These are phyloP conservation scores for Gallinago stenura DNA, from an alignment of 2,797 vertebrate species.

Conservation along the genomic window DNA sequence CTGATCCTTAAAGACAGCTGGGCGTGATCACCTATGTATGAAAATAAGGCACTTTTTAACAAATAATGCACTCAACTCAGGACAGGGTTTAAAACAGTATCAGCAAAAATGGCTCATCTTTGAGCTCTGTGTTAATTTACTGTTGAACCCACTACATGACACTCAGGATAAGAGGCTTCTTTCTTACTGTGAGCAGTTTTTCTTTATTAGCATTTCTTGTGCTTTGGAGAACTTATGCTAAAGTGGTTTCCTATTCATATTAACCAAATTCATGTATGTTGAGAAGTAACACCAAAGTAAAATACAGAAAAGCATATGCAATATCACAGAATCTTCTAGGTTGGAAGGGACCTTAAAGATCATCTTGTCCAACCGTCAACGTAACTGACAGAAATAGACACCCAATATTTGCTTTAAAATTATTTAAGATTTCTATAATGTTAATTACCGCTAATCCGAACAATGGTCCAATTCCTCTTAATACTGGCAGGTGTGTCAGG, in stretches of 20 bases:
- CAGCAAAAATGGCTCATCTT: neutral
- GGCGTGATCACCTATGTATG: slow-evolving; percentile 87
- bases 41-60: neutral
- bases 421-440: neutral
- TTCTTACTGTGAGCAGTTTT: neutral
- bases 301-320: neutral
- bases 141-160: neutral
- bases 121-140: neutral
- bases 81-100: neutral
- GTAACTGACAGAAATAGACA: too few relatives aligned
- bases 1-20: slow-evolving; percentile 90
- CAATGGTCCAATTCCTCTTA: slow-evolving; percentile 94
- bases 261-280: neutral
- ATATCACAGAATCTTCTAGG: too few relatives aligned
- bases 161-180: neutral
- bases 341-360: too few relatives aligned
- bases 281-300: neutral
- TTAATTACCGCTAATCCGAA: slow-evolving; percentile 86
- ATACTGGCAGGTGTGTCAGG: slow-evolving; percentile 85
- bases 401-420: neutral
- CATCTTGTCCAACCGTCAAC: too few relatives aligned
- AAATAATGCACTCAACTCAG: neutral
- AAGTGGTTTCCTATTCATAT: neutral
- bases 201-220: neutral
- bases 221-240: neutral